These are phyloP conservation scores for Ictidomys tridecemlineatus DNA, from an alignment of 2,113 vertebrate genomes.

Conservation along the genomic window DNA sequence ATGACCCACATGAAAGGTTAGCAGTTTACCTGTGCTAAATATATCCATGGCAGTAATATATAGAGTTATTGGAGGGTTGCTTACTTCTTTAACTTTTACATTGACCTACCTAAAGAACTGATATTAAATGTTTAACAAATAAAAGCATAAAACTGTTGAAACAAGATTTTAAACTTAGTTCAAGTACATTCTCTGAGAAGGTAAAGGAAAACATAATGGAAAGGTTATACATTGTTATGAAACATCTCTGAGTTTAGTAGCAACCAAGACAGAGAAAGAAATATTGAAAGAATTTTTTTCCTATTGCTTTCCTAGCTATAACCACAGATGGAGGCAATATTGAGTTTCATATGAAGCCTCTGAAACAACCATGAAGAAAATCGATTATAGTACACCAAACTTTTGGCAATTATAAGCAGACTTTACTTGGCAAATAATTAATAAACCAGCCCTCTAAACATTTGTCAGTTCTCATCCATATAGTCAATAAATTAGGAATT, in stretches of 20 bases:
- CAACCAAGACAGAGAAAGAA: neutral
- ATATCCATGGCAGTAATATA: neutral
- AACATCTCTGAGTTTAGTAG: neutral
- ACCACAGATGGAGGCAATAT: neutral
- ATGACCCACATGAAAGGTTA: neutral
- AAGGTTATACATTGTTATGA: neutral
- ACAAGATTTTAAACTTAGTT: neutral
- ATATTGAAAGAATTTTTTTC: neutral
- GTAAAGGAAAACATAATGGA: neutral
- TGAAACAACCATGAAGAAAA: neutral
- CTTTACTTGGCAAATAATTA: neutral
- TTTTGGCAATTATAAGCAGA: neutral
- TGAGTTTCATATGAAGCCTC: neutral
- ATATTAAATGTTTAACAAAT: neutral
- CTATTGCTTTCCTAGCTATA: neutral
- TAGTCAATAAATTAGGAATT: neutral
- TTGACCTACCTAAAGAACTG: neutral
- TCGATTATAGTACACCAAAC: neutral
- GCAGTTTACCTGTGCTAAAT: neutral
- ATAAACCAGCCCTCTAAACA: neutral
- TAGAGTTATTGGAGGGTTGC: neutral
- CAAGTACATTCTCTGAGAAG: neutral
- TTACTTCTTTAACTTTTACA: constrained; percentile 5
- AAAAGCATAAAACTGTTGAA: constrained; percentile 18
- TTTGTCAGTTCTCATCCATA: neutral